Evolutionary conservation across 2,797 vertebrate genomes (phyloP), one percentile per base, ranked within the genome.

Genomic region (Harpagifer antarcticus): DNA sequence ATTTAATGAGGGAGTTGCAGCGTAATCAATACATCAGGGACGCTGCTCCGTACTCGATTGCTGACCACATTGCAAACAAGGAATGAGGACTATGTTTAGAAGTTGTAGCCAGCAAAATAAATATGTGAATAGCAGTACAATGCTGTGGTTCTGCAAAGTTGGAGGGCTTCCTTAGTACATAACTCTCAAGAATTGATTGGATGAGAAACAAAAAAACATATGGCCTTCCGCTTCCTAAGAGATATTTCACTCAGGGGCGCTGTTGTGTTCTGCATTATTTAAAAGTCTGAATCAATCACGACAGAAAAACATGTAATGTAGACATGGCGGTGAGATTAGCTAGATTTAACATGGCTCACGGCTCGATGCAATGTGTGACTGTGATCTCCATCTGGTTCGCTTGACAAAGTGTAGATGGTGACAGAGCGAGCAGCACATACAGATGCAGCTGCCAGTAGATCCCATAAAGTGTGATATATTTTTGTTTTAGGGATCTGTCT

Each of bases 251-350:
- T 81, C 40, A 14, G 55, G 53, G 70, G 33, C 37, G 31, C 20
- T 69, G 63, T 45, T 77, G 56, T 44, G 64, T n/a, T n/a, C 58
- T 75, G 62, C 58, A 72, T 74, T 64, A 71, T 71, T 72, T 61
- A 56, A 64, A 84, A 54, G 43, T 54, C 19, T 57, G 27, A 47
- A 68, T 76, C 50, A 74, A 55, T 64, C 63, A 72, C 45, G 12
- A 20, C 49, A 57, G 44, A 20, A 66, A 40, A 75, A 52, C 60
- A 45, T 31, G 9, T 20, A 20, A 60, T 49, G 49, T 15, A 49
- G 20, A 69, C 27, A 9, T 60, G 49, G n/a, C 17, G 9, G 47
- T 42, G 12, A n/a, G 17, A 57, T 53, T 19, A 53, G 33, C 67
- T 12, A 9, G 44, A 4, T 23, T 2, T 10, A 71, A 43, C 0